phyloP scores from a whole-genome alignment of 2,888 invertebrate genomes.

The Drosophila pseudotakahashii region DNA sequence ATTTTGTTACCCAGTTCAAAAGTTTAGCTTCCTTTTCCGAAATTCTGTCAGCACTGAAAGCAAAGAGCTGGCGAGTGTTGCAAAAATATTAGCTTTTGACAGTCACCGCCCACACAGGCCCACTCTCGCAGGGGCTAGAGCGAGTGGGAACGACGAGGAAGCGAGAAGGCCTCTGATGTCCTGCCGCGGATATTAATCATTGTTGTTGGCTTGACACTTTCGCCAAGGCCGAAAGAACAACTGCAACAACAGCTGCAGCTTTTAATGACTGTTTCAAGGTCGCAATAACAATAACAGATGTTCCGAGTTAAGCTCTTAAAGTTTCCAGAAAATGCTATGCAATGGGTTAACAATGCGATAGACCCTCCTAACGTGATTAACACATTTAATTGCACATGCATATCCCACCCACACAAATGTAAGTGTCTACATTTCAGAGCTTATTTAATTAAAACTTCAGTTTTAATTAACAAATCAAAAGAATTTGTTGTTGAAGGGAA shows the following conservation, averaged over 20 bases:
- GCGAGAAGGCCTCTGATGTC: constrained; percentile 33
- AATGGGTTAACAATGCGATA: not conserved
- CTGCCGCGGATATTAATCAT: constrained; percentile 74
- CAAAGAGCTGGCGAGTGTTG: constrained; percentile 32
- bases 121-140: not conserved
- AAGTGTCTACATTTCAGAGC: not conserved
- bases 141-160: not conserved
- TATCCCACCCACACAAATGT: not conserved
- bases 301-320: constrained; percentile 14
- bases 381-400: constrained; percentile 6
- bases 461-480: constrained; percentile 17
- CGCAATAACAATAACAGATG: constrained; percentile 33
- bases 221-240: constrained; percentile 51
- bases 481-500: not conserved
- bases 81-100: constrained; percentile 73
- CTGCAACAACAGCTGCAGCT: constrained; percentile 34
- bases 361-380: constrained; percentile 6
- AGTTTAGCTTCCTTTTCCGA: not conserved
- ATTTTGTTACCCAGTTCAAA: not conserved
- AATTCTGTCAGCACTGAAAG: constrained; percentile 3
- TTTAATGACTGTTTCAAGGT: constrained; percentile 49
- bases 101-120: constrained; percentile 32
- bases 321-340: not conserved
- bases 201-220: constrained; percentile 49
- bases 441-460: constrained; percentile 3